Conservation (phyloP, 2,797 vertebrate species). For the Tenualosa thibaudeaui region DNA sequence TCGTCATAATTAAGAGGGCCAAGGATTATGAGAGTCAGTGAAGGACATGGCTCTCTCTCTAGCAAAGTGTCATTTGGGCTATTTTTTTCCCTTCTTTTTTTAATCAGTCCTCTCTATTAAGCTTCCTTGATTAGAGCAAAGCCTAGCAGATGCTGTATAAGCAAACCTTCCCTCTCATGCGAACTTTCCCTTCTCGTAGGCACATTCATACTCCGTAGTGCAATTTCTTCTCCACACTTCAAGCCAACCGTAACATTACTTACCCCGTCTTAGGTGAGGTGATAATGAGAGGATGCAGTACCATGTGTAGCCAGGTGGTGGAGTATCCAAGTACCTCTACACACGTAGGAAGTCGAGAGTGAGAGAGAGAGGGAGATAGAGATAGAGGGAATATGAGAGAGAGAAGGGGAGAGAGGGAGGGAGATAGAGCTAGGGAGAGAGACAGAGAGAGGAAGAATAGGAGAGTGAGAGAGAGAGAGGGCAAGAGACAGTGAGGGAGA, state of each 20-base stretch:
- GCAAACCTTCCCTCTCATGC: background rate
- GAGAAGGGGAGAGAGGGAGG: no score
- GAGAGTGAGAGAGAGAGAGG: background rate
- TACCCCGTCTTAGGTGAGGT: background rate
- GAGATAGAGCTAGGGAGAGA: no score
- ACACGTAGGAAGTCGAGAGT: background rate
- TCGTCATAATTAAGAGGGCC: constrained; percentile 74
- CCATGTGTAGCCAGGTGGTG: constrained; percentile 27
- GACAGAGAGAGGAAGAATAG: no score
- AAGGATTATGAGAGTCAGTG: constrained; percentile 73
- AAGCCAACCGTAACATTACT: background rate
- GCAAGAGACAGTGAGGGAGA: background rate
- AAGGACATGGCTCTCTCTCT: constrained; percentile 67
- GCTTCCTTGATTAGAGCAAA: constrained; percentile 7
- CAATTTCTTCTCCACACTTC: background rate
- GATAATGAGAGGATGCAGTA: background rate
- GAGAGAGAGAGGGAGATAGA: background rate
- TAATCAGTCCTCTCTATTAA: background rate
- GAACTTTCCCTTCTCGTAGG: background rate
- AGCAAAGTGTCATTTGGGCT: constrained; percentile 55
- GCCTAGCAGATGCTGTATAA: background rate
- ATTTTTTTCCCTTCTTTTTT: background rate
- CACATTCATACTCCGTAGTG: background rate
- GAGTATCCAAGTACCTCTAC: background rate
- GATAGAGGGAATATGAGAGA: no score